Evolutionary conservation across 2,888 invertebrate genomes (phyloP), one percentile per base, ranked within the genome.

Genomic region (Apocheima hispidaria): DNA sequence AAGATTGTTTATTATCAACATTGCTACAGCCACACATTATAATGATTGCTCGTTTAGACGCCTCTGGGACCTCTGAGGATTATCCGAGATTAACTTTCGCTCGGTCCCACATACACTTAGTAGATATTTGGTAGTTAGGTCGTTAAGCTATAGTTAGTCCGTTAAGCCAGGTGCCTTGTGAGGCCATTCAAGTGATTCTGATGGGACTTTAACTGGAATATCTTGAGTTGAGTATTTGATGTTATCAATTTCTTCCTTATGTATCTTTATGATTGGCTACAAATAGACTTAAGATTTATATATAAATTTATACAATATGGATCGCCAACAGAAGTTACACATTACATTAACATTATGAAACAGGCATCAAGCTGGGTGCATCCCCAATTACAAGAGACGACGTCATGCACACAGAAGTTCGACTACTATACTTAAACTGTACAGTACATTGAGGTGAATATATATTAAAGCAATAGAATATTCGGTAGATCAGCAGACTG

Each of bases 71-170:
- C 46, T 55, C 44, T 16, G 44, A 18, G 57, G 65, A 62, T 67
- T 57, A 65, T 50, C 57, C 33, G 21, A 48, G 67, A 60, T 64
- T 67, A 64, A 62, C 64, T 67, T 67, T 58, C 44, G 55, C 21
- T 54, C 56, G 57, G 54, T 36, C 59, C 60, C 60, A 55, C 55
- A 55, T 56, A 60, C 60, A 60, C 61, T 64, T 62, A 61, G 66
- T 63, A 57, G 64, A 61, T 59, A 60, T 63, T 66, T 50, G 57
- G 63, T 58, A 59, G 52, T 52, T 55, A 40, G 51, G 51, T 9
- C 21, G 33, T 38, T 38, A 38, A 36, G 35, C 33, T 23, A 16
- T 23, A 43, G 35, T 60, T 54, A 40, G 61, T 48, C 40, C 12
- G 40, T 30, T 65, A 65, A 65, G 63, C 65, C 63, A 63, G 55